Percentiles rank a stretch among this genome's conserved stretches.
Evolutionary conservation across 2,113 vertebrate genomes (phyloP).

Genomic region (Prietella phreatophila): DNA sequence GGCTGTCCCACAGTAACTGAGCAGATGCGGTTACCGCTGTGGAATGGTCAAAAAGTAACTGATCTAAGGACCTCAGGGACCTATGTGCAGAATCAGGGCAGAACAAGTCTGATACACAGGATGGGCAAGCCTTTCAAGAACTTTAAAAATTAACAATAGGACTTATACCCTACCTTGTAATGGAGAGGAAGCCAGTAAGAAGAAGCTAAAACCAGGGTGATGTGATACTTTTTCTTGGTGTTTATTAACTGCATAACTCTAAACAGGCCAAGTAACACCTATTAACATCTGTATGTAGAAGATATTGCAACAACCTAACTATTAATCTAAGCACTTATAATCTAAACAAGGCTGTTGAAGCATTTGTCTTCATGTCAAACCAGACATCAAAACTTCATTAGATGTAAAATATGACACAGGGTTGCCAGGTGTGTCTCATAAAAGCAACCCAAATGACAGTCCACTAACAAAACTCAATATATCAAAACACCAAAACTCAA

Average conservation of each 20-base stretch:
- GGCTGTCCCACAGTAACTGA: background rate
- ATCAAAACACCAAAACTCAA: background rate
- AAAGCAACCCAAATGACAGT: background rate
- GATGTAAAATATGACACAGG: background rate
- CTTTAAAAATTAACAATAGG: background rate
- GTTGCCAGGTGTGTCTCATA: background rate
- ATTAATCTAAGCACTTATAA: background rate
- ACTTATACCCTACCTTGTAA: background rate
- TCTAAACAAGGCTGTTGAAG: background rate
- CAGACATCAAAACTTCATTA: background rate
- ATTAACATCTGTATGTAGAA: background rate
- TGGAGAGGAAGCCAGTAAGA: background rate
- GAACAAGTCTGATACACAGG: slow-evolving; percentile 13
- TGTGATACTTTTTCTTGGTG: background rate
- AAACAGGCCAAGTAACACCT: background rate
- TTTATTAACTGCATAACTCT: background rate
- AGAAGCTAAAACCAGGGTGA: background rate
- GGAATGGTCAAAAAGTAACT: slow-evolving; percentile 5
- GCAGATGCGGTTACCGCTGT: background rate
- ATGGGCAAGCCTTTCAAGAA: background rate
- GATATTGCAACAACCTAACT: background rate
- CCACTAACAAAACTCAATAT: background rate
- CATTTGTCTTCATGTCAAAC: background rate
- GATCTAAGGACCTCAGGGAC: slow-evolving; percentile 16
- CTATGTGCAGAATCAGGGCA: slow-evolving; percentile 3